Conservation (phyloP, 2,113 vertebrate species). For the Prunella himalayana region DNA sequence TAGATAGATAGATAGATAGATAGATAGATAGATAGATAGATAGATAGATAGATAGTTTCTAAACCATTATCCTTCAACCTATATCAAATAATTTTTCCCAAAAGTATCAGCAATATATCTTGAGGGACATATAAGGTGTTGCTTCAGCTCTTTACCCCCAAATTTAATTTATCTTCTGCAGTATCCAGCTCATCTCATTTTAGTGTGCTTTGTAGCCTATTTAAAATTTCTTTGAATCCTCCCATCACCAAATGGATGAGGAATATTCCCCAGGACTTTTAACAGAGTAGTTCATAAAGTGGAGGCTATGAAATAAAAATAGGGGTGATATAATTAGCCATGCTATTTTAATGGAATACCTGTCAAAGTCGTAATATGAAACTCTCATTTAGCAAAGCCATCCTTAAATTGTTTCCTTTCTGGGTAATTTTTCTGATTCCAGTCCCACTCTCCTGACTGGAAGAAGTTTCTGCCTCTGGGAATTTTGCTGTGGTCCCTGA, state of each 20-base stretch:
- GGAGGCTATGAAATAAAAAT: neutral
- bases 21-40: neutral
- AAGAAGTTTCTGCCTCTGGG: neutral
- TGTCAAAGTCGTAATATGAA: neutral
- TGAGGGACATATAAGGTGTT: neutral
- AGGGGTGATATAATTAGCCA: neutral
- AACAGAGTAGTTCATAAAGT: neutral
- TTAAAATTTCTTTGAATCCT: neutral
- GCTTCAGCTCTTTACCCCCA: neutral
- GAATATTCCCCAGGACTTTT: neutral
- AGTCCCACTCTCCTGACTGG: neutral
- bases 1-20: neutral
- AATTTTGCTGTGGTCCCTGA: neutral
- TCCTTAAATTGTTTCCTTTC: neutral
- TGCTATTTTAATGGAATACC: neutral
- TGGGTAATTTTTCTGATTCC: neutral
- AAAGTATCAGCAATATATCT: neutral
- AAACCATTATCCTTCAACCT: neutral
- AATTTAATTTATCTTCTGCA: neutral
- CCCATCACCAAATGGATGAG: neutral
- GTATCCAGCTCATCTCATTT: neutral
- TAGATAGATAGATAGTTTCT: neutral
- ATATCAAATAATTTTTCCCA: neutral
- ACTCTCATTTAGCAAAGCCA: neutral
- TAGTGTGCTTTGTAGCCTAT: neutral